These are phyloP conservation scores for Callipepla californica DNA, from an alignment of 2,113 vertebrate genomes.

Conservation along the genomic window DNA sequence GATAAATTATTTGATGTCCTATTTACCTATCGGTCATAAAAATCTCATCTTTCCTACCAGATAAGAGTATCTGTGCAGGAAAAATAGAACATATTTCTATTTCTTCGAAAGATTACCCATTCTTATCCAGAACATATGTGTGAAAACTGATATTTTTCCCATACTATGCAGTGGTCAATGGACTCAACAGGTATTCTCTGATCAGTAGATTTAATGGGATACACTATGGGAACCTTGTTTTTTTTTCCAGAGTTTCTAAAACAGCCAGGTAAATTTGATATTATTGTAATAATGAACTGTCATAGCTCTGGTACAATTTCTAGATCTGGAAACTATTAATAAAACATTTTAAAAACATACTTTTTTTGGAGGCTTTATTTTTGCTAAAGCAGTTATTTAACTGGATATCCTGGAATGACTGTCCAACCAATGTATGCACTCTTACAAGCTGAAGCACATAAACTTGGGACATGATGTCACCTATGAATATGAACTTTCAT, in stretches of 20 bases:
- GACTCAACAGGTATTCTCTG: not conserved
- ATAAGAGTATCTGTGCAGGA: not conserved
- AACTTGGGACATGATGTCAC: not conserved
- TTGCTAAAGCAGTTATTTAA: not conserved
- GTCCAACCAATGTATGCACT: not conserved
- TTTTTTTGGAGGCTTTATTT: not conserved
- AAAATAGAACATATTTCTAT: not conserved
- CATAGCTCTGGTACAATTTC: not conserved
- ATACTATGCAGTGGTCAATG: not conserved
- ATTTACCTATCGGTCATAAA: not conserved
- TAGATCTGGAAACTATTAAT: not conserved
- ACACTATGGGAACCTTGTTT: not conserved
- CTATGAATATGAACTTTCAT: not conserved
- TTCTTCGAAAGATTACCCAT: not conserved
- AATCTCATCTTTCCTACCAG: not conserved
- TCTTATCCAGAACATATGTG: not conserved
- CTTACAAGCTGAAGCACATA: not conserved
- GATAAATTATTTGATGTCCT: not conserved
- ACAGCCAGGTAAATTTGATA: not conserved
- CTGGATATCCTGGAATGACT: not conserved
- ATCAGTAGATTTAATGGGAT: not conserved
- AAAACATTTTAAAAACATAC: not conserved
- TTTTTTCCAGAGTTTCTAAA: not conserved
- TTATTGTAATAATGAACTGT: not conserved
- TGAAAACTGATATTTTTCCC: not conserved